Percentiles rank a stretch among this genome's conserved stretches.
Conservation (phyloP, 2,113 vertebrate species). For the Terrapene triunguis region DNA sequence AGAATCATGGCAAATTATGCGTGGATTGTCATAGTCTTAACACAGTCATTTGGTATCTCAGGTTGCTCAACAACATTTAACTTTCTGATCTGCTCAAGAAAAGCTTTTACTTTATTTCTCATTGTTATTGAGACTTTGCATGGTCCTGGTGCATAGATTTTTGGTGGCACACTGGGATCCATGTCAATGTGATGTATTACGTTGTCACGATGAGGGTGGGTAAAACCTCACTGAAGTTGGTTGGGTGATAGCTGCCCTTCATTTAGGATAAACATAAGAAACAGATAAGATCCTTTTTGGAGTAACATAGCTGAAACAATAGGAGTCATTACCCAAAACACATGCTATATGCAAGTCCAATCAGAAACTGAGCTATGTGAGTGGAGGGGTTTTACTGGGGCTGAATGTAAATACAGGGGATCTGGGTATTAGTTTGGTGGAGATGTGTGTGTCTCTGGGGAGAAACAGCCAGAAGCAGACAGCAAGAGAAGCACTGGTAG, state of each 20-base stretch:
- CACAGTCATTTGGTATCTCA: background rate
- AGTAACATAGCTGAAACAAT: background rate
- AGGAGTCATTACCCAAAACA: background rate
- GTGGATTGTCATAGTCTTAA: background rate
- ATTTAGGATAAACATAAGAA: background rate
- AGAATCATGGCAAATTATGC: background rate
- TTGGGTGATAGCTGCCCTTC: background rate
- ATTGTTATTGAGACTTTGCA: background rate
- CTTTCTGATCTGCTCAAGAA: background rate
- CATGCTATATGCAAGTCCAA: too few relatives aligned
- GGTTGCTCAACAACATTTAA: too few relatives aligned
- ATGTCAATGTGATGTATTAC: background rate
- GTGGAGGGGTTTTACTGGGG: background rate
- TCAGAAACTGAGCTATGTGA: background rate
- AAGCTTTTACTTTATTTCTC: background rate
- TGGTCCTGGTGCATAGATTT: background rate
- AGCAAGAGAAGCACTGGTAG: background rate
- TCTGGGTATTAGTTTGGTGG: rapidly evolving
- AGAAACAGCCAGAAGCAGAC: background rate
- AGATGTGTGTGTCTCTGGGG: background rate
- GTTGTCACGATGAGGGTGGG: background rate
- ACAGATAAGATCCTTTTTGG: background rate
- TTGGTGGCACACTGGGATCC: background rate
- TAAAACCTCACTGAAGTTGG: background rate
- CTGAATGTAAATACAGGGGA: background rate